phyloP scores from a whole-genome alignment of 2,888 invertebrate genomes.

The Volucella inanis region DNA sequence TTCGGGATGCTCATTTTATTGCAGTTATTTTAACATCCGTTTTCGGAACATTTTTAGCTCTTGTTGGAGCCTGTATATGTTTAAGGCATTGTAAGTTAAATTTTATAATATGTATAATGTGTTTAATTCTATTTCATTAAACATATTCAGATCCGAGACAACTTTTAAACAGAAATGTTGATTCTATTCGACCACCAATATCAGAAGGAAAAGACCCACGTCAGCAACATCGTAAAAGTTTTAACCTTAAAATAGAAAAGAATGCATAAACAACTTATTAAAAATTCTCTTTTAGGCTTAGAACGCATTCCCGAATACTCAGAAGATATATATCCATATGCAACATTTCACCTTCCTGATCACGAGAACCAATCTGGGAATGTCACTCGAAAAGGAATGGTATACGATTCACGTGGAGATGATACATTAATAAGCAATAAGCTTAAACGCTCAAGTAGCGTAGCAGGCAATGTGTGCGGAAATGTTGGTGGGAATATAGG shows the following conservation, averaged over 20 bases:
- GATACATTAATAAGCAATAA: constrained; percentile 79
- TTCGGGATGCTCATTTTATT: constrained; percentile 80
- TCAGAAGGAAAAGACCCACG: constrained; percentile 78
- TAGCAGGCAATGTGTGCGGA: constrained; percentile 29
- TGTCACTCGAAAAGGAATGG: constrained; percentile 81
- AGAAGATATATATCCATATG: constrained; percentile 86
- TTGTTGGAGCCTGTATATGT: constrained; percentile 85
- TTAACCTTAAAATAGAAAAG: too few species aligned
- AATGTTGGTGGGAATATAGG: constrained; percentile 52
- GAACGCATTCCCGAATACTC: constrained; percentile 86
- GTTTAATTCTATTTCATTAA: not conserved
- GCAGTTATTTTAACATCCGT: constrained; percentile 80
- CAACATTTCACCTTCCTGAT: constrained; percentile 85
- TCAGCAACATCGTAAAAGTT: constrained; percentile 83
- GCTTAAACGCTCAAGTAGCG: constrained; percentile 77
- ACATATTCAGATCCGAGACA: constrained; percentile 78
- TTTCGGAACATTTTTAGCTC: constrained; percentile 84
- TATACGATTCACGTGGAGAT: constrained; percentile 79
- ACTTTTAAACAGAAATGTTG: constrained; percentile 78
- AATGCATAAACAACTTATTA: constrained; percentile 83
- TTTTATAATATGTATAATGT: not conserved
- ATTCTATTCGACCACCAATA: constrained; percentile 77
- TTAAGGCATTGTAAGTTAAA: constrained; percentile 84
- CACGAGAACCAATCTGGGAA: constrained; percentile 85
- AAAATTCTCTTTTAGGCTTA: constrained; percentile 82